Evolutionary conservation across 2,888 invertebrate species (phyloP), one percentile per base, ranked within the genome.

Genomic region (Aphodius sticticus): DNA sequence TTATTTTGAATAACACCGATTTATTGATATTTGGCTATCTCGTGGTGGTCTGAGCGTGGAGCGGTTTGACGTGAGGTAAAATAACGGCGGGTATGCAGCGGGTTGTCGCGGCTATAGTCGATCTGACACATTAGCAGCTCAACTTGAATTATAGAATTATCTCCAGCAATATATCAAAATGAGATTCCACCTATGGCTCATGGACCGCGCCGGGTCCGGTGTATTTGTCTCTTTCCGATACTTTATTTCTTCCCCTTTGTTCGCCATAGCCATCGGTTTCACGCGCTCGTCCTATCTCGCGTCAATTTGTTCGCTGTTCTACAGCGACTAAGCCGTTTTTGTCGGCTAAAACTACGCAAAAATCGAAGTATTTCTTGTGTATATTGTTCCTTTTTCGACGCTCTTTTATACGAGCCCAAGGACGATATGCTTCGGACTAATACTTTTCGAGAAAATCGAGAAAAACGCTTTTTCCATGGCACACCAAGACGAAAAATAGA

Each of bases 91-190:
- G 72, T 26, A 72, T 72, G 26, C 16, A 26, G 72, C 15, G 14
- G 72, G 72, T 72, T 26, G 35, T 72, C 72, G 72, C 72, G 72
- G 72, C 36, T 72, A 72, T 72, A 72, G 14, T 72, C 72, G 72
- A 72, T 35, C 35, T 72, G 72, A 72, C 72, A 72, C 72, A 72
- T 72, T 72, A 72, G 72, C 72, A 36, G 72, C 16, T 72, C 72
- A 72, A 26, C 14, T 72, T 72, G 72, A 72, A 72, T 72, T 72
- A 72, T 72, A 26, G 72, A 72, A 72, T 72, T 72, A 72, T 72
- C 72, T 72, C 14, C 72, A 36, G 36, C 72, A 26, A 72, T 72
- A 72, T 72, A 72, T 72, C 72, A 72, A 72, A 72, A 72, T 72
- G 72, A 53, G 53, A 53, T 53, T 53, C 53, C 53, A 53, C 53